Evolutionary conservation across 1,140 invertebrate species (phyloP).

Genomic region (Phymorhynchus buccinoides): DNA sequence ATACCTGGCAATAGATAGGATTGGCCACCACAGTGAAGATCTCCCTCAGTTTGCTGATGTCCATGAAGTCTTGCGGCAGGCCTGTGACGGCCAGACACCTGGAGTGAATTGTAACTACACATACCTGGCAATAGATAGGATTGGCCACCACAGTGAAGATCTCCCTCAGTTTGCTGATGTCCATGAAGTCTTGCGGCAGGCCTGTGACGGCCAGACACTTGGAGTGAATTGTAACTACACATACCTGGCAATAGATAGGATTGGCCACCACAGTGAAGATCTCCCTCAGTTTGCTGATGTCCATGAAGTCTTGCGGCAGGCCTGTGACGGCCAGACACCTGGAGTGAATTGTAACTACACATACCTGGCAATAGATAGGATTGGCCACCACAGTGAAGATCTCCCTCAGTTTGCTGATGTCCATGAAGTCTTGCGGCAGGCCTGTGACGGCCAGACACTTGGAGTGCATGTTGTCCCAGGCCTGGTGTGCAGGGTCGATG

Average conservation of each 20-base stretch:
- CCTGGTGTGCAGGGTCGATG: conserved; percentile 59
- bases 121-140: conserved; percentile 79
- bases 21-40: conserved; percentile 76
- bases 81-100: conserved; percentile 77
- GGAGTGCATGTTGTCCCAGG: conserved; percentile 76
- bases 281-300: conserved; percentile 76
- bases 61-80: conserved; percentile 76
- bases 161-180: conserved; percentile 76
- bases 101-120: too few relatives aligned
- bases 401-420: conserved; percentile 76
- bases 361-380: conserved; percentile 79
- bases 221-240: too few relatives aligned
- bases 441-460: conserved; percentile 77
- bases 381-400: conserved; percentile 76
- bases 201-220: conserved; percentile 77
- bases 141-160: conserved; percentile 76
- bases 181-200: conserved; percentile 76
- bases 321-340: conserved; percentile 77
- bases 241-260: conserved; percentile 79
- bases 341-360: too few relatives aligned
- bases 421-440: conserved; percentile 76
- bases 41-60: conserved; percentile 76
- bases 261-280: conserved; percentile 76
- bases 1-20: conserved; percentile 79
- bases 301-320: conserved; percentile 76